These are phyloP conservation scores for Antheraea pernyi DNA, from an alignment of 1,140 invertebrate species.

Conservation along the genomic window DNA sequence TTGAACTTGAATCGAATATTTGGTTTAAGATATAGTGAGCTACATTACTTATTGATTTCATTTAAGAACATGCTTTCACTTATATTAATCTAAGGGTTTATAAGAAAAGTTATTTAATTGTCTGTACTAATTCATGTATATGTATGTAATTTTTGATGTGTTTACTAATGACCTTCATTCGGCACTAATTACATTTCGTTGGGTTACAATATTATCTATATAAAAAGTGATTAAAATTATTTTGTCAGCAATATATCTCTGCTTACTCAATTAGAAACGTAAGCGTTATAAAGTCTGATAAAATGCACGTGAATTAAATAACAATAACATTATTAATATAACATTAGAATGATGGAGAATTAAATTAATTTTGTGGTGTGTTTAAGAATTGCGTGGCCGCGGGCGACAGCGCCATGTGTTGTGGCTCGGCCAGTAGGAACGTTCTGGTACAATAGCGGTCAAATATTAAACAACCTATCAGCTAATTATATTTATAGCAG, in stretches of 20 bases:
- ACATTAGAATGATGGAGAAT: conserved; percentile 39
- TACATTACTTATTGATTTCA: conserved; percentile 39
- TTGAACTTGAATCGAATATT: conserved; percentile 70
- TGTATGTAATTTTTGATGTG: too few relatives aligned
- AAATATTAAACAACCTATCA: not conserved
- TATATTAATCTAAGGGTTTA: not conserved
- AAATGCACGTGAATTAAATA: not conserved
- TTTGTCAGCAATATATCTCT: not conserved
- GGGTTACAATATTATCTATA: too few relatives aligned
- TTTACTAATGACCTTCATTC: too few relatives aligned
- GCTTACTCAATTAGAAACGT: not conserved
- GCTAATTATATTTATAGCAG: too few relatives aligned
- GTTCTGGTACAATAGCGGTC: not conserved
- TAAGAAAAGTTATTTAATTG: too few relatives aligned
- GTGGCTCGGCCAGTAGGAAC: conserved; percentile 25
- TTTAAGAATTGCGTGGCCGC: conserved; percentile 41
- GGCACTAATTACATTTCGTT: too few relatives aligned
- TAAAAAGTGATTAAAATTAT: not conserved
- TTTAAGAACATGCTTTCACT: not conserved
- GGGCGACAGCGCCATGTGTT: conserved; percentile 51
- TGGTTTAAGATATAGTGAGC: conserved; percentile 65
- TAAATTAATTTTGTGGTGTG: conserved; percentile 57
- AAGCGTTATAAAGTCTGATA: not conserved
- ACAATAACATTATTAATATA: conserved; percentile 7
- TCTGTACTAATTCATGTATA: too few relatives aligned